These are phyloP conservation scores for Alviniconcha marisindica DNA, from an alignment of 1,140 invertebrate species.

Conservation along the genomic window DNA sequence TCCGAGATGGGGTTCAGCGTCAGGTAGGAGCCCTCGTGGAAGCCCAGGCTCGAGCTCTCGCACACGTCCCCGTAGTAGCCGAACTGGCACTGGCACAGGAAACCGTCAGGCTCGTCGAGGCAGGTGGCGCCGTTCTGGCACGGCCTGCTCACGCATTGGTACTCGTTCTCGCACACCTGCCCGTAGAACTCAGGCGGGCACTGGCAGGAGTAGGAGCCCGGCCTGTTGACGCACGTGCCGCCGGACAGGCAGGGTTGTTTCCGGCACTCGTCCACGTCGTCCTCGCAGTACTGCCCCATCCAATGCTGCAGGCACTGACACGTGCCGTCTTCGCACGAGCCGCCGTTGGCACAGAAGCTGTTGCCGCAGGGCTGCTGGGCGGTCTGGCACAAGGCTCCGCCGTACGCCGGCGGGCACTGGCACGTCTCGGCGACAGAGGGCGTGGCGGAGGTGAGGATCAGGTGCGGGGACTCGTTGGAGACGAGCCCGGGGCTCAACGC, in stretches of 20 bases:
- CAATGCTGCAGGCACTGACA: conserved; percentile 90
- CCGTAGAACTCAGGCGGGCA: conserved; percentile 93
- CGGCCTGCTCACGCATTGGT: conserved; percentile 59
- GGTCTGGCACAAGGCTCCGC: conserved; percentile 90
- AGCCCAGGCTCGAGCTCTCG: conserved; percentile 92
- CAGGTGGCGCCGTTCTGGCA: conserved; percentile 83
- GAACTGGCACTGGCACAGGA: conserved; percentile 85
- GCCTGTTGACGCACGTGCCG: conserved; percentile 68
- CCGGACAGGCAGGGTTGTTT: conserved; percentile 75
- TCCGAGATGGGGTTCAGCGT: conserved; percentile 89
- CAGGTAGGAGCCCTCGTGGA: conserved; percentile 92
- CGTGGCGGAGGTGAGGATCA: conserved; percentile 95
- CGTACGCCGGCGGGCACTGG: conserved; percentile 91
- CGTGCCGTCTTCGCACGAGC: conserved; percentile 88
- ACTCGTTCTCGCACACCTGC: conserved; percentile 80
- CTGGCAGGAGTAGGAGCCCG: conserved; percentile 84
- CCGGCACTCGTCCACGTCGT: conserved; percentile 96
- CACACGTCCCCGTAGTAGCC: conserved; percentile 92
- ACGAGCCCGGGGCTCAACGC: conserved; percentile 81
- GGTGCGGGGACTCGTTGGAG: conserved; percentile 84
- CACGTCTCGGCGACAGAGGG: conserved; percentile 93
- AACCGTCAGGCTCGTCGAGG: conserved; percentile 81
- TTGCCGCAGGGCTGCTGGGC: conserved; percentile 84
- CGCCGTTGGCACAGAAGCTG: conserved; percentile 93
- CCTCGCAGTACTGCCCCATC: conserved; percentile 84